Conservation (phyloP, 2,797 vertebrate species). For the Cirrhinus molitorella region DNA sequence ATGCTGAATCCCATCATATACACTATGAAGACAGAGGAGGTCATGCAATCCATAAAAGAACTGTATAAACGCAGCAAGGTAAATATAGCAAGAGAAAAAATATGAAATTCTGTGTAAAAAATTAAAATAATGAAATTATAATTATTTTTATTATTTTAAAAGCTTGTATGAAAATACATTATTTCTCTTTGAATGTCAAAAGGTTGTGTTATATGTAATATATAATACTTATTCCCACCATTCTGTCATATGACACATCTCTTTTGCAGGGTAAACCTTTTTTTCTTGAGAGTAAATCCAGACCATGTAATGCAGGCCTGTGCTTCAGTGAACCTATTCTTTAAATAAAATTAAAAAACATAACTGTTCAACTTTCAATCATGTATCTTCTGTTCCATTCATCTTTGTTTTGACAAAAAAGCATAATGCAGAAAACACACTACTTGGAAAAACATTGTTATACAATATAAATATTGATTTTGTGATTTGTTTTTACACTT, state of each 20-base stretch:
- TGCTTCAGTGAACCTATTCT: background rate
- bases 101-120: background rate
- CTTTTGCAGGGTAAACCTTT: too few relatives aligned
- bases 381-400: background rate
- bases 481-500: too few relatives aligned
- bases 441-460: too few relatives aligned
- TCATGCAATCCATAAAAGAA: constrained; percentile 66
- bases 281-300: background rate
- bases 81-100: background rate
- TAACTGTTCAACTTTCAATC: background rate
- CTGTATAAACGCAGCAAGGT: constrained; percentile 43
- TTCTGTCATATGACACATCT: too few relatives aligned
- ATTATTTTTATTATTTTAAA: too few relatives aligned
- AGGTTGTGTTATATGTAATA: too few relatives aligned
- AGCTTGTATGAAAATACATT: too few relatives aligned
- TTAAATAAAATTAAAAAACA: background rate
- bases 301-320: background rate
- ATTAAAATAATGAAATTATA: background rate
- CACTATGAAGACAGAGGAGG: constrained; percentile 75
- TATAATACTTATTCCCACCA: too few relatives aligned
- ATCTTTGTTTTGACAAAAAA: background rate
- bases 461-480: too few relatives aligned
- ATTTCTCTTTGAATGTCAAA: too few relatives aligned
- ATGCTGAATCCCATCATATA: constrained; percentile 76
- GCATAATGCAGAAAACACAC: background rate